Evolutionary conservation across 2,888 invertebrate species (phyloP).

Genomic region (Drosophila neonasuta): DNA sequence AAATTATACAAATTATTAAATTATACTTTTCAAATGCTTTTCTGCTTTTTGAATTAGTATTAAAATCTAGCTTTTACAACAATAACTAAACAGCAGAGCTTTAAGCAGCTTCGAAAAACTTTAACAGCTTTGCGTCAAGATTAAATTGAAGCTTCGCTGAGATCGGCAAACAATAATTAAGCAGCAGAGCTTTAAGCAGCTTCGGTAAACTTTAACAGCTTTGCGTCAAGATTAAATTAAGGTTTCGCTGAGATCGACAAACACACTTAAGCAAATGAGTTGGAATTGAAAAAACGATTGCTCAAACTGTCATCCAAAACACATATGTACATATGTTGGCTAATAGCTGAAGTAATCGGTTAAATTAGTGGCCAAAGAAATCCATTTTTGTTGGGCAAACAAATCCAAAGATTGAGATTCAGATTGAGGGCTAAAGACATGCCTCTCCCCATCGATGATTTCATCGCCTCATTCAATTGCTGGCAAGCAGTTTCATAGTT

Average conservation of each 20-base stretch:
- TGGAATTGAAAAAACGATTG: background rate
- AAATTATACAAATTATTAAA: too few relatives aligned
- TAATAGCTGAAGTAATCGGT: conserved; percentile 1
- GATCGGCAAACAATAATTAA: background rate
- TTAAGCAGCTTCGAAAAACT: too few relatives aligned
- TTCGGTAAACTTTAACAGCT: too few relatives aligned
- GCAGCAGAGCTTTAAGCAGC: too few relatives aligned
- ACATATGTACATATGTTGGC: background rate
- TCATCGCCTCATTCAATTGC: conserved; percentile 26
- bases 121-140: too few relatives aligned
- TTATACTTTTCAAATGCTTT: too few relatives aligned
- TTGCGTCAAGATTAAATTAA: background rate
- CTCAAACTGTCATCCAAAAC: background rate
- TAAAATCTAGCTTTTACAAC: too few relatives aligned
- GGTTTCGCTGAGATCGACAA: background rate
- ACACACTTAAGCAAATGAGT: background rate
- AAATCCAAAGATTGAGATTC: background rate
- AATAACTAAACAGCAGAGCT: too few relatives aligned
- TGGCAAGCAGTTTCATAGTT: conserved; percentile 29
- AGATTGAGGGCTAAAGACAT: conserved; percentile 1
- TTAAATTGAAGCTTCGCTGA: background rate
- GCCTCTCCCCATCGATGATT: background rate
- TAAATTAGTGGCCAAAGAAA: conserved; percentile 21
- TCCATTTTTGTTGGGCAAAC: background rate
- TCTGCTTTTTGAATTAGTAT: too few relatives aligned